These are phyloP conservation scores for Trypoxylon attenuatum DNA, from an alignment of 2,888 invertebrate species.

Conservation along the genomic window DNA sequence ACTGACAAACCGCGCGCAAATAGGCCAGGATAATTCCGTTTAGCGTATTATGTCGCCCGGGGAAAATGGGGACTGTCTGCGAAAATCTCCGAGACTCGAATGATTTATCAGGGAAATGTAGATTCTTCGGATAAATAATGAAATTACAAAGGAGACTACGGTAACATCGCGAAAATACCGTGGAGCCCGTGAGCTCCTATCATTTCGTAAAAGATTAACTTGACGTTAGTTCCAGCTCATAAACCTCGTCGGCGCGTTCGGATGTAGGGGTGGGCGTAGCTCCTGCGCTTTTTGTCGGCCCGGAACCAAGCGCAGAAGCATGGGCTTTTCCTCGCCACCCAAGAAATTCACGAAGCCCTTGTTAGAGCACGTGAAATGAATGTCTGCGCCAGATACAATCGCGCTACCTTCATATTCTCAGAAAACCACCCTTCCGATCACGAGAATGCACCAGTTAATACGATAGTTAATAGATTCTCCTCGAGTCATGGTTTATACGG, in stretches of 20 bases:
- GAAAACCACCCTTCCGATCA: no score
- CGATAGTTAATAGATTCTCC: no score
- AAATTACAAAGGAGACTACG: neutral
- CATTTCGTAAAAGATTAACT: slow-evolving; percentile 25
- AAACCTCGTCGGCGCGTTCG: slow-evolving; percentile 26
- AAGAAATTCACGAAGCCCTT: neutral
- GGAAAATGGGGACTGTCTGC: no score
- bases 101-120: neutral
- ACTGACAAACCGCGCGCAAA: no score
- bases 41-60: no score
- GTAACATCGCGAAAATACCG: neutral
- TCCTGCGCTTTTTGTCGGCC: neutral
- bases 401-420: neutral
- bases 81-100: no score
- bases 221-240: slow-evolving; percentile 37
- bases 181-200: slow-evolving; percentile 19
- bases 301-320: no score
- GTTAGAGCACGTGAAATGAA: slow-evolving; percentile 22
- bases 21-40: no score
- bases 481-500: no score
- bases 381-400: neutral
- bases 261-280: slow-evolving; percentile 6
- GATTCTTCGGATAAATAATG: slow-evolving; percentile 16
- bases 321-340: no score
- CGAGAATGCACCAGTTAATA: no score